These are phyloP conservation scores for Tetramorium bicarinatum DNA, from an alignment of 2,888 invertebrate species.

Conservation along the genomic window DNA sequence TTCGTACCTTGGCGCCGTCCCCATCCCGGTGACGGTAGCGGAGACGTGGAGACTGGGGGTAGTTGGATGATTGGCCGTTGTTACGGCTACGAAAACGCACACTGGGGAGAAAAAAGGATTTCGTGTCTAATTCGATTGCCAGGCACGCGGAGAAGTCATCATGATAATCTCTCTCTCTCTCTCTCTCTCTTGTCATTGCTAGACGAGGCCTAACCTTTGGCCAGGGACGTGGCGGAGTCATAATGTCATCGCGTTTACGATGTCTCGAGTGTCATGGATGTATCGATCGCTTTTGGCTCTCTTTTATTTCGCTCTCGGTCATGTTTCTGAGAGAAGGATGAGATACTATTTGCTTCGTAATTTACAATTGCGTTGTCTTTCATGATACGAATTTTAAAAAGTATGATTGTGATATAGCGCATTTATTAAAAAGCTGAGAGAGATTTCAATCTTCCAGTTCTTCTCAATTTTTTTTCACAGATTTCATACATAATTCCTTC, in stretches of 20 bases:
- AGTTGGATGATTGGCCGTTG: conserved; percentile 33
- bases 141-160: conserved; percentile 44
- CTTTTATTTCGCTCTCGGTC: not conserved
- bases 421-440: not conserved
- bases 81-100: conserved; percentile 46
- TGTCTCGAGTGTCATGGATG: conserved; percentile 48
- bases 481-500: not conserved
- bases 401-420: not conserved
- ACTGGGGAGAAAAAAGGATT: conserved; percentile 32
- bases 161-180: conserved; percentile 9
- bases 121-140: conserved; percentile 56
- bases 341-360: not conserved
- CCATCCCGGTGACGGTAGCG: conserved; percentile 47
- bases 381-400: not conserved
- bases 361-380: not conserved
- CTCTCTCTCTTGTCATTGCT: conserved; percentile 17
- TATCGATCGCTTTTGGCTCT: conserved; percentile 39
- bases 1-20: conserved; percentile 64
- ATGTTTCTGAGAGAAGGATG: not conserved
- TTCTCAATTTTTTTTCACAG: not conserved
- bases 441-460: not conserved
- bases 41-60: conserved; percentile 1
- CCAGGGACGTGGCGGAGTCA: conserved; percentile 28
- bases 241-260: conserved; percentile 52
- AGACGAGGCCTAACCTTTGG: conserved; percentile 32